Base-by-base conservation (phyloP, 2,113 vertebrate genomes). In the Candoia aspera region DNA sequence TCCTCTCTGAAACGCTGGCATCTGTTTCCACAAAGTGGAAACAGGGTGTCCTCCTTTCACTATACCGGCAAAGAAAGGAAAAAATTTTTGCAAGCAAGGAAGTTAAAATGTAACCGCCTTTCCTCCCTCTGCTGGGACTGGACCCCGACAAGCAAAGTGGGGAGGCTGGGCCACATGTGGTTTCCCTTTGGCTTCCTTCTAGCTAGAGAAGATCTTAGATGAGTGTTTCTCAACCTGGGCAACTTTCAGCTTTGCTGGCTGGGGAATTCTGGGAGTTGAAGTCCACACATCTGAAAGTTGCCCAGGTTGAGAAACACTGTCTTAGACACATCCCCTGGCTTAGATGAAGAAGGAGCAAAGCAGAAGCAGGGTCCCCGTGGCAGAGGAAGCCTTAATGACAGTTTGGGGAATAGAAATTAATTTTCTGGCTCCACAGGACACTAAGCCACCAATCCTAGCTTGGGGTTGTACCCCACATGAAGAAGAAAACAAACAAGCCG, bases 1-100 rank as follows among this genome's bases (percentile, higher is more conserved):
- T 24, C 37, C 0, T 12, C 6, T n/a, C 37, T 15, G 9, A 58
- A 0, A 0, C 33, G n/a, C 1, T 0, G 0, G 84, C n/a, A 21
- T 42, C 6, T 0, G 46, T 11, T 3, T 17, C 54, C 10, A 26
- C 0, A 0, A 37, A 8, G 0, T 46, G 46, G 46, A 42, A 8
- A 17, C 49, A 15, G 58, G 33, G 0, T n/a, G 0, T 0, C 21
- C 49, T 21, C 6, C 11, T 84, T 46, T 62, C 42, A 49, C 26
- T 21, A 11, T 23, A 53, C 60, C 37, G 89, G 1, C 5, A 1
- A 57, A 37, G 37, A 9, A 54, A 0, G 4, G 1, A 0, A 59
- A 1, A 42, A 68, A 26, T 37, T 73, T 84, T 37, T 53, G 6
- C 64, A 26, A 62, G 6, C 2, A n/a, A 0, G 57, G 2, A 0